phyloP scores from a whole-genome alignment of 2,797 vertebrate genomes.

The Phrynocephalus forsythii region DNA sequence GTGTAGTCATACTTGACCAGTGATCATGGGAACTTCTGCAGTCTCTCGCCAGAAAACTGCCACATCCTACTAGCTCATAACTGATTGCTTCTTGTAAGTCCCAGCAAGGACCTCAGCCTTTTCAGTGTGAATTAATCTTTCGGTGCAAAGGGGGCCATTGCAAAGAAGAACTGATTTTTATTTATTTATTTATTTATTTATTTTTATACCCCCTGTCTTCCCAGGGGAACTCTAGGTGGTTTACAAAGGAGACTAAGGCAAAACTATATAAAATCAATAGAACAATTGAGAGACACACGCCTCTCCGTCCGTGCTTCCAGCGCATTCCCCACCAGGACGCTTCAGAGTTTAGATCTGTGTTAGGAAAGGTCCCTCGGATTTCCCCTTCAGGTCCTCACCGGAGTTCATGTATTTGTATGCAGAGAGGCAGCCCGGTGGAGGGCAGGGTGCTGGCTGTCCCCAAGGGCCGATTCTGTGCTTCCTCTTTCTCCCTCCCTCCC shows the following conservation, averaged over 20 bases:
- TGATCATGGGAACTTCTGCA: too few relatives aligned
- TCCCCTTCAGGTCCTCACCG: neutral
- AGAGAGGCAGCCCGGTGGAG: neutral
- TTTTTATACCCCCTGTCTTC: too few relatives aligned
- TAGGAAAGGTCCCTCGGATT: conserved; percentile 7
- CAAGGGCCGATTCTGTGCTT: neutral
- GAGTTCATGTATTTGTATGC: conserved; percentile 11
- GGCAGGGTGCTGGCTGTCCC: neutral
- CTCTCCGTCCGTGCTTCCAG: neutral
- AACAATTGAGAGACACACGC: neutral
- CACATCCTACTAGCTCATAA: neutral
- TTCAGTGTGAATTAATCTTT: conserved; percentile 38
- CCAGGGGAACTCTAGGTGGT: too few relatives aligned
- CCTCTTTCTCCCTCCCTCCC: too few relatives aligned
- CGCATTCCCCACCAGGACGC: neutral
- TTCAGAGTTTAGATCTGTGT: neutral
- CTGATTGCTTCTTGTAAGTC: neutral
- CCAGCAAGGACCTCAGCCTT: conserved; percentile 30
- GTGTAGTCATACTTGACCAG: too few relatives aligned
- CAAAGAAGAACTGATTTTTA: conserved; percentile 54
- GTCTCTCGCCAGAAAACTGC: conserved; percentile 1
- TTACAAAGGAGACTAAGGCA: too few relatives aligned
- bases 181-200: too few relatives aligned
- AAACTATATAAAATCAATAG: too few relatives aligned
- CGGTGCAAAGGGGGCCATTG: conserved; percentile 55